Evolutionary conservation across 2,888 invertebrate genomes (phyloP), one percentile per base, ranked within the genome.

Genomic region (Plutella xylostella): DNA sequence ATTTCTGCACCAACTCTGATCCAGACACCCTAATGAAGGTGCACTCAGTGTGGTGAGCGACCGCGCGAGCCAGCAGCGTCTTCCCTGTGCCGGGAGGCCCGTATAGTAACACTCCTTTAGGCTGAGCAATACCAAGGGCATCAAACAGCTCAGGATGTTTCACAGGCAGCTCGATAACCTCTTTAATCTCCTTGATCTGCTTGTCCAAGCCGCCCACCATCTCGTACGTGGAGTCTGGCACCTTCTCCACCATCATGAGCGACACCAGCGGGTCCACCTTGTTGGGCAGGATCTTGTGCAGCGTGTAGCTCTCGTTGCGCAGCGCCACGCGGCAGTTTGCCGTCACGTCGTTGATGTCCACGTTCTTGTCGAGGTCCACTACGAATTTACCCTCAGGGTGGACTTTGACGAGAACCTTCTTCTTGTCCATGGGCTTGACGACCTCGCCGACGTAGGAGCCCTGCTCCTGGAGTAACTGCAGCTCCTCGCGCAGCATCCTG

Each of bases 181-280:
- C 99, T 72, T 99, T 99, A 55, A 99, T 99, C 79, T 99, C 99
- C 72, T 99, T 98, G 45, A 99, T 99, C 83, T 99, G 99, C 68
- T 98, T 99, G 69, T 99, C 98, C 51, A 99, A 85, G 46, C 99
- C 99, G 55, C 99, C 99, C 18, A 99, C 98, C 98, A 99, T 99
- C 85, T 99, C 99, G 67, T 99, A 99, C 1, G 99, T 99, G 0
- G 98, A 98, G 74, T 99, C 99, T 0, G 99, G 99, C 2, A 99
- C 99, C 76, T 99, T 99, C 72, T 99, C 99, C 0, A 99, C 99
- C 99, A 99, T 99, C 99, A 99, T 99, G 49, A 99, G 89, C 0
- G 98, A 98, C 0, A 99, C 99, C 47, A 99, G 85, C 0, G 99
- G 99, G 85, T 99, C 99, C 2, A 99, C 97, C 67, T 99, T 99